Evolutionary conservation across 2,888 invertebrate genomes (phyloP).

Genomic region (Torymus aiolomorphi): DNA sequence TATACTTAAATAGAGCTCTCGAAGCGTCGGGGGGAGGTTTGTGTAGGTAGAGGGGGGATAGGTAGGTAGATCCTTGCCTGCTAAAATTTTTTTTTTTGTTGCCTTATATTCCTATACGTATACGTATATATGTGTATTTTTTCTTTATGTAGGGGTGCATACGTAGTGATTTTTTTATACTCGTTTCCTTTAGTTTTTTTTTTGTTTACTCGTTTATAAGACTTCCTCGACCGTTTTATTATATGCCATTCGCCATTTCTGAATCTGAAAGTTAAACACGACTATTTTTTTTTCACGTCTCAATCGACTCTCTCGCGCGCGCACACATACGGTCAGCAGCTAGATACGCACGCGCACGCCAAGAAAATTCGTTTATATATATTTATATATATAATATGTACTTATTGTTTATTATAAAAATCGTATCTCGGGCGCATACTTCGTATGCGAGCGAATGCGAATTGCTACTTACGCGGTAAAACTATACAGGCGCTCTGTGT

Average conservation of each 20-base stretch:
- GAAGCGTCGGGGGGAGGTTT: slow-evolving; percentile 44
- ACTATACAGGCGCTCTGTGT: slow-evolving; percentile 60
- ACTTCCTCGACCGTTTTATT: slow-evolving; percentile 10
- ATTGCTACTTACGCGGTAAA: slow-evolving; percentile 66
- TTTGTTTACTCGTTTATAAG: slow-evolving; percentile 4
- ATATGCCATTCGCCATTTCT: slow-evolving; percentile 9
- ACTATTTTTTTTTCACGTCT: slow-evolving; percentile 3
- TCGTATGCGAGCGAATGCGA: slow-evolving; percentile 68
- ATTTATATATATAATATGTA: too few relatives aligned
- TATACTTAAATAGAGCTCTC: slow-evolving; percentile 52
- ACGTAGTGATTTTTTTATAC: slow-evolving; percentile 66
- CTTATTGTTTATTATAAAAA: slow-evolving; percentile 33
- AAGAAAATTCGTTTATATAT: slow-evolving; percentile 35
- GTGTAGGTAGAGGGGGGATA: slow-evolving; percentile 13
- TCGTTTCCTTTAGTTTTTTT: slow-evolving; percentile 56
- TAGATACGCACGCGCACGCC: slow-evolving; percentile 21
- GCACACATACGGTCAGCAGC: not conserved
- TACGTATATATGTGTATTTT: slow-evolving; percentile 66
- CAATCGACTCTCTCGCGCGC: slow-evolving; percentile 12
- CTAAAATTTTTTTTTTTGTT: slow-evolving; percentile 61
- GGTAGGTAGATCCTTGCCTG: slow-evolving; percentile 63
- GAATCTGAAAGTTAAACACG: slow-evolving; percentile 9
- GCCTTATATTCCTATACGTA: slow-evolving; percentile 71
- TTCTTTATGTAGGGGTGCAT: slow-evolving; percentile 68
- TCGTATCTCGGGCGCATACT: slow-evolving; percentile 58